Base-by-base conservation (phyloP, 2,888 invertebrate genomes). In the Thysanoteuthis rhombus region DNA sequence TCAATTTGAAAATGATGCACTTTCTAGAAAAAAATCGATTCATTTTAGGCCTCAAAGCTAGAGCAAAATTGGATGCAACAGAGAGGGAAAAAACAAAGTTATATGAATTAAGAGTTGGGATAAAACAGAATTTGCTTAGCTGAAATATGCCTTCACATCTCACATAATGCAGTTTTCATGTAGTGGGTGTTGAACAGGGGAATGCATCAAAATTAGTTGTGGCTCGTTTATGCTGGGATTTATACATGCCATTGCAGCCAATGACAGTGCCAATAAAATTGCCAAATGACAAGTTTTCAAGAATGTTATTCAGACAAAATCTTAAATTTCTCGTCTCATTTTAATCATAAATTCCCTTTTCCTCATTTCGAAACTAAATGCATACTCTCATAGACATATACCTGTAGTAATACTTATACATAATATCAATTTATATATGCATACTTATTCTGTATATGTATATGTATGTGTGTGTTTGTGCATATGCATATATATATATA, bases 191-290 rank as follows among this genome's bases (percentile, higher is more conserved):
- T 75, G n/a, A 52, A 75, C 75, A n/a, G n/a, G 12, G 75, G n/a
- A 75, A 75, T n/a, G 75, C 75, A 75, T 75, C n/a, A 75, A 75
- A 75, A 75, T 75, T n/a, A 75, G 75, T 75, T 75, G 75, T 75
- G 75, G 75, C n/a, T 75, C 16, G 75, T 16, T 75, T 75, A 75
- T 75, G 32, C 75, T n/a, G 75, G 75, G n/a, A 75, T 75, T 75
- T 75, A 75, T 75, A 75, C 75, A 75, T 75, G 75, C 8, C 19
- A 75, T n/a, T 75, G 75, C 75, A 75, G 75, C n/a, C n/a, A n/a
- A 75, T 75, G 75, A 16, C 75, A 75, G n/a, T 75, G 75, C n/a
- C 75, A 75, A 75, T 10, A 75, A 75, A 19, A 75, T 75, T 75
- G 75, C 16, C 8, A 75, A 75, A 75, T 75, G n/a, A 75, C 75